phyloP scores from a whole-genome alignment of 2,888 invertebrate genomes.

The Erebia ligea region DNA sequence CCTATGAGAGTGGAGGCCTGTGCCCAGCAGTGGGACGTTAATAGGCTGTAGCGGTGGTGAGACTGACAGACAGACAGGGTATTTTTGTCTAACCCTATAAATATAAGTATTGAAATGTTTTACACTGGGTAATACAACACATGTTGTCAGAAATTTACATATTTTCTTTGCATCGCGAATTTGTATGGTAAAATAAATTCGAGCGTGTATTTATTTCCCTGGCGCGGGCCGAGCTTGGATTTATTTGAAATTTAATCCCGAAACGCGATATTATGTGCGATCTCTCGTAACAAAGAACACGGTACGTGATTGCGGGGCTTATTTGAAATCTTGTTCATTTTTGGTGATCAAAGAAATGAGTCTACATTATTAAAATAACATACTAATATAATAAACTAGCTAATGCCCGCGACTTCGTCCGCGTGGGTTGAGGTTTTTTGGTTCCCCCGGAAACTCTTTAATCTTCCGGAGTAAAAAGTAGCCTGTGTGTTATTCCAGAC shows the following conservation, averaged over 20 bases:
- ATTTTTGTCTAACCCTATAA: background rate
- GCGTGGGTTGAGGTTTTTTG: no score
- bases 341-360: constrained; percentile 9
- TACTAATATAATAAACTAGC: no score
- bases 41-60: no score
- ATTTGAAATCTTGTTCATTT: constrained; percentile 20
- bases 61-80: no score
- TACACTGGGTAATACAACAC: constrained; percentile 15
- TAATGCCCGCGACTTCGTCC: no score
- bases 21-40: no score
- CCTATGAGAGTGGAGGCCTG: no score
- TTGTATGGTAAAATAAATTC: constrained; percentile 36
- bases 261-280: constrained; percentile 34
- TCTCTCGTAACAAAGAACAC: constrained; percentile 23
- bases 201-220: constrained; percentile 35
- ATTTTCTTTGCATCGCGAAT: constrained; percentile 35
- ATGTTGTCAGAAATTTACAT: constrained; percentile 37
- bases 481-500: no score
- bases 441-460: no score
- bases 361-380: background rate
- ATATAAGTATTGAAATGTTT: background rate
- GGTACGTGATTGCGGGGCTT: constrained; percentile 18
- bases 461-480: no score
- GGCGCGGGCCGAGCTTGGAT: constrained; percentile 25
- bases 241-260: constrained; percentile 37